These are phyloP conservation scores for Hylia prasina DNA, from an alignment of 2,113 vertebrate genomes.

Conservation along the genomic window DNA sequence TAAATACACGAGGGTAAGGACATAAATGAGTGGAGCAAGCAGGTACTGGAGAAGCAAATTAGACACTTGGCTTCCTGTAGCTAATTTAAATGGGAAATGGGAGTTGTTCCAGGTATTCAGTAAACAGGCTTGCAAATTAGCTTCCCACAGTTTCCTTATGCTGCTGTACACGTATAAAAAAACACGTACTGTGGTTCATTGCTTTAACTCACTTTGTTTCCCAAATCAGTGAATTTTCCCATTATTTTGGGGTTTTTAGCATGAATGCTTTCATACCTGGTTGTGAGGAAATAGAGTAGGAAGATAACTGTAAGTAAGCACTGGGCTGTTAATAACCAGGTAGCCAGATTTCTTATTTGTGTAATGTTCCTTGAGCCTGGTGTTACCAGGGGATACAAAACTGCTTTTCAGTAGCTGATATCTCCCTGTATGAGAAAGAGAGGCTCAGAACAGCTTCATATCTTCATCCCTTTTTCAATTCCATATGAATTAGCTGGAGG, in stretches of 20 bases:
- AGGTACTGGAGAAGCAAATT: conserved; percentile 58
- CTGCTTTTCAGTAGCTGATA: conserved; percentile 16
- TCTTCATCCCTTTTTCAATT: not conserved
- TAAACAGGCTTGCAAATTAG: conserved; percentile 66
- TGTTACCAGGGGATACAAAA: conserved; percentile 62
- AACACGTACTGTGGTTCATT: not conserved
- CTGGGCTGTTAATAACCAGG: not conserved
- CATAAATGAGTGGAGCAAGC: conserved; percentile 25
- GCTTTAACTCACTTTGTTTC: not conserved
- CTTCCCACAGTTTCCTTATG: conserved; percentile 66
- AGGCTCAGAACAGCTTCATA: conserved; percentile 11
- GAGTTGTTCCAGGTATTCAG: conserved; percentile 66
- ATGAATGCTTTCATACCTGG: not conserved
- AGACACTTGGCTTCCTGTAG: conserved; percentile 55
- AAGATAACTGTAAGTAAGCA: not conserved
- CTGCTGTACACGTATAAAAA: conserved; percentile 32
- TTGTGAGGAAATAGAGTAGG: not conserved
- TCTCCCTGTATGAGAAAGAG: not conserved
- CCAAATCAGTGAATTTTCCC: not conserved
- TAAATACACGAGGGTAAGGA: not conserved
- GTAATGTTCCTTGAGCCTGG: not conserved
- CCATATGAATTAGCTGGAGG: not conserved
- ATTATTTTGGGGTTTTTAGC: not conserved
- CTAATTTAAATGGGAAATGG: conserved; percentile 66
- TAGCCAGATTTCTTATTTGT: not conserved